Evolutionary conservation across 2,113 vertebrate species (phyloP), one percentile per base, ranked within the genome.

Genomic region (Phrynosoma platyrhinos): DNA sequence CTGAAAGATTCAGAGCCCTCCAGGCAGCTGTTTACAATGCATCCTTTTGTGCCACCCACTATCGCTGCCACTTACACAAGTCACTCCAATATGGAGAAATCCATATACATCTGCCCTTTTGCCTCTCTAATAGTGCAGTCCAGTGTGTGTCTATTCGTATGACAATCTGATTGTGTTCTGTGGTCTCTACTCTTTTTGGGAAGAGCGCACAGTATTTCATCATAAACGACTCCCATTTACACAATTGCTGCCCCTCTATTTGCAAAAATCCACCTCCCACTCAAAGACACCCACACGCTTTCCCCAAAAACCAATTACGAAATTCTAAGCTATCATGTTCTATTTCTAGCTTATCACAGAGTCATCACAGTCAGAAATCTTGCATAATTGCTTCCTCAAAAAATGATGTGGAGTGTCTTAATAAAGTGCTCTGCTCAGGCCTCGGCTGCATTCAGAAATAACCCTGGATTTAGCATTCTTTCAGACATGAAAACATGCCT

Each of bases 371-470:
- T 87, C 72, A n/a, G 89, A 40, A 91, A 79, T 25, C 88, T 79
- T 78, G 71, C 21, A 55, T 80, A 84, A 84, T 3, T 47, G 72
- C 62, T 76, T 79, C 30, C 78, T 53, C 55, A 55, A 58, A 68
- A 69, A 55, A 23, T 85, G 32, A 74, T 32, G 25, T 4, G 58
- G 3, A 10, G 25, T 42, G 58, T 75, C 87, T 87, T 74, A 74
- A 87, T 82, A 86, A 86, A 68, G 10, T 84, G 86, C 87, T 87
- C 58, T 76, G 80, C 25, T 81, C 86, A 88, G 85, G 18, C 77
- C 79, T 40, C 1, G 23, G 66, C 66, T 68, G 1, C 1, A 40
- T 32, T 87, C 0, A 0, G 32, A 80, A 78, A 83, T 0, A n/a
- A 72, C 10, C 71, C 85, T 58, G 36, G 12, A 78, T 66, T 64